Percentiles rank a stretch among this genome's conserved stretches.
Evolutionary conservation across 1,140 invertebrate species (phyloP).

Genomic region (Hycleus cichorii): DNA sequence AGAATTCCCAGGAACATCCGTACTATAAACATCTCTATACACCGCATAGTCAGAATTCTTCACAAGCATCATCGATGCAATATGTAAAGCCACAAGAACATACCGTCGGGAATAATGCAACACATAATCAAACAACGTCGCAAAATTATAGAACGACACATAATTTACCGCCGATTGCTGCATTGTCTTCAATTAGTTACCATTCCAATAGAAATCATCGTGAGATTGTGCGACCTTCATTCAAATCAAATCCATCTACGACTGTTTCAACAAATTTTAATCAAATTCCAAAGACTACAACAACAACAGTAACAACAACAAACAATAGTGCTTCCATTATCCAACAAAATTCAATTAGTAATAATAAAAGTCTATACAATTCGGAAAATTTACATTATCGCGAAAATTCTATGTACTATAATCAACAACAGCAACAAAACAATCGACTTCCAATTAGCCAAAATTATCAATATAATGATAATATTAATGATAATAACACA

Average conservation of each 20-base stretch:
- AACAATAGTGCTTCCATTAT: neutral
- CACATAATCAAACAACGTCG: neutral
- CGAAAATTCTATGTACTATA: neutral
- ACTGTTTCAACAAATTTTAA: conserved; percentile 3
- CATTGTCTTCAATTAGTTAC: conserved; percentile 42
- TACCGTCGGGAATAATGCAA: neutral
- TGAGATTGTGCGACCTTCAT: conserved; percentile 30
- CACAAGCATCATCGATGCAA: neutral
- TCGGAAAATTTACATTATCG: neutral
- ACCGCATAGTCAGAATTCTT: conserved; percentile 7
- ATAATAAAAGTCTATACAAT: neutral
- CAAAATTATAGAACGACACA: conserved; percentile 39
- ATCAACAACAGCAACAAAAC: conserved; percentile 11
- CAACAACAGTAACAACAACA: conserved; percentile 6
- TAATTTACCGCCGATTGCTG: conserved; percentile 47
- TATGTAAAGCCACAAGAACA: neutral
- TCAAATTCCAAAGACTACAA: conserved; percentile 11
- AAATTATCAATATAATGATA: conserved; percentile 12
- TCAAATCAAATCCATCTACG: conserved; percentile 12
- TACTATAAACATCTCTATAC: conserved; percentile 20
- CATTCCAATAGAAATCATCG: conserved; percentile 40
- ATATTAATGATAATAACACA: neutral
- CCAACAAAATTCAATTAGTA: neutral
- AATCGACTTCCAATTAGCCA: conserved; percentile 16
- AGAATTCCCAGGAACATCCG: conserved; percentile 4